A percentile compares a stretch with the other conserved stretches of the same genome.
phyloP scores from a whole-genome alignment of 2,797 vertebrate species.

The Lepilemur septentrionalis region DNA sequence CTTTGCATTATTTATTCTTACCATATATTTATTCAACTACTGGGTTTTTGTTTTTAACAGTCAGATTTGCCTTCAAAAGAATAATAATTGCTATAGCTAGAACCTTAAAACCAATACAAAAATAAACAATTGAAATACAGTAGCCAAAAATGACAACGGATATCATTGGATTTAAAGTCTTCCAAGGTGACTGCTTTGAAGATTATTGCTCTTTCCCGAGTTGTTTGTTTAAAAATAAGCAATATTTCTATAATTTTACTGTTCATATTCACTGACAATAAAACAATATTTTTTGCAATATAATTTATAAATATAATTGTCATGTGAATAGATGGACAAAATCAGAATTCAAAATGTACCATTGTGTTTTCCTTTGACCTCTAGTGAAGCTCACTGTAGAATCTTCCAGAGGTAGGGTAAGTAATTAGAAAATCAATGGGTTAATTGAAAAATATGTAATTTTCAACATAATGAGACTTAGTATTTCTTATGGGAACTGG shows the following conservation, averaged over 20 bases:
- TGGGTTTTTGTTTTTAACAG: neutral
- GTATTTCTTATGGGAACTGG: conserved; percentile 61
- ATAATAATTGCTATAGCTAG: neutral
- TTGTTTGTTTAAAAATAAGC: neutral
- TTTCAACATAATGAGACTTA: conserved; percentile 48
- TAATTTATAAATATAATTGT: neutral
- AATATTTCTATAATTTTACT: neutral
- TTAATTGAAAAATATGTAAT: conserved; percentile 56
- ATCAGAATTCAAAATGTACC: neutral
- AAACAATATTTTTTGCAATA: neutral
- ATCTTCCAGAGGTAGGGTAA: neutral
- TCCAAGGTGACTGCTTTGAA: neutral
- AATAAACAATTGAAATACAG: neutral
- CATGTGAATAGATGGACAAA: neutral
- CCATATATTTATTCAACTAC: neutral
- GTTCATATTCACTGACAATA: neutral
- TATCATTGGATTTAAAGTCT: neutral
- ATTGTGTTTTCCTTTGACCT: neutral
- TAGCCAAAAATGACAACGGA: neutral
- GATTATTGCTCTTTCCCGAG: neutral
- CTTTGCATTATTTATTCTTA: neutral
- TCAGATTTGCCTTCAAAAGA: neutral
- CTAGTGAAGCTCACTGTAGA: conserved; percentile 4
- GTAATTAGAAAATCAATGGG: conserved; percentile 52
- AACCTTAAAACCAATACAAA: neutral